Base-by-base conservation (phyloP, 2,113 vertebrate genomes). In the Orthonyx spaldingii region DNA sequence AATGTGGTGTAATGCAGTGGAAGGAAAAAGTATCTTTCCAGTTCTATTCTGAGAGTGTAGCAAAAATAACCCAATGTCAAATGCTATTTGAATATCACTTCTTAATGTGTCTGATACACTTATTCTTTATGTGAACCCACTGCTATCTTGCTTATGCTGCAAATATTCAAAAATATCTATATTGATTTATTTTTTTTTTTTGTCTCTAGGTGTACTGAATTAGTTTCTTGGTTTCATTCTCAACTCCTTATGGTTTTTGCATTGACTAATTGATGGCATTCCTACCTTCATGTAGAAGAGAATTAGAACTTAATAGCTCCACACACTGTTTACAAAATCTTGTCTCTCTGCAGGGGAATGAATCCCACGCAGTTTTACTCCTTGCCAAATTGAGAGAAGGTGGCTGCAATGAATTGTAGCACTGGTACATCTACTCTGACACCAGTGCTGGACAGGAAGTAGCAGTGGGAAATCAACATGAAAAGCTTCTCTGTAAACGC, bases 21-120 rank as follows among this genome's bases (percentile, higher is more conserved):
- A 93, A 92, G 22, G 46, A 18, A 74, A 44, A 87, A 64, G 10
- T 77, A 46, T 75, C 19, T 66, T 93, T 82, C 66, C 55, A 64
- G 50, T 93, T 93, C 72, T 96, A 37, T 93, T 94, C 64, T 74
- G 91, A 84, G 56, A 78, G 71, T 6, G 71, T 41, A 70, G 35
- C 76, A 96, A 96, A 96, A 96, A 97, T 94, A 97, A 76, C 35
- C 81, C 37, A 9, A 84, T 96, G 95, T 97, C 96, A 96, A 94
- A 93, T 93, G 50, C 26, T 89, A 21, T 97, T 91, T 91, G 75
- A 78, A 27, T 72, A 91, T 84, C 7, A n/a, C 64, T 95, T 75
- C 65, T 87, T 95, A 94, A 87, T 71, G 32, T 87, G 90, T 85
- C 93, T 65, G 41, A 90, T 93, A 55, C 37, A 32, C 33, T 96